Evolutionary conservation across 2,888 invertebrate species (phyloP).

Genomic region (Patella pellucida): DNA sequence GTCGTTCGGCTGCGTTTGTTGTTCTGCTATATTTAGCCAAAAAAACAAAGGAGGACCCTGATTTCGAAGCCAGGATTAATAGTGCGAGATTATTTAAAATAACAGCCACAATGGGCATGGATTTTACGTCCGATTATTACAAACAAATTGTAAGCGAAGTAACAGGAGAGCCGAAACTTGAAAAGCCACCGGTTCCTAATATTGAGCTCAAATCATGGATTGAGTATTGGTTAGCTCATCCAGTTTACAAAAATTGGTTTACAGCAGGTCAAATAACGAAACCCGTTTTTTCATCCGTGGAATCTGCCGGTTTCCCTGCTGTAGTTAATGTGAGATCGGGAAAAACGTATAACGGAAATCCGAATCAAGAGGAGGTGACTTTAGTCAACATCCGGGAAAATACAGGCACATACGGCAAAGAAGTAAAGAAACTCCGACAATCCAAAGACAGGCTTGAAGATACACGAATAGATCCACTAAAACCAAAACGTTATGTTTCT

Average conservation of each 20-base stretch:
- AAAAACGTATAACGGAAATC: slow-evolving; percentile 40
- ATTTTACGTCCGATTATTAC: slow-evolving; percentile 49
- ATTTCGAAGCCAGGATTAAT: slow-evolving; percentile 46
- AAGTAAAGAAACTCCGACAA: slow-evolving; percentile 47
- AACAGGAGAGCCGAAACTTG: slow-evolving; percentile 49
- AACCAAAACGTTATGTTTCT: slow-evolving; percentile 47
- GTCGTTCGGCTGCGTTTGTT: slow-evolving; percentile 52
- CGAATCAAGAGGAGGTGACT: slow-evolving; percentile 56
- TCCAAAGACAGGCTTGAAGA: slow-evolving; percentile 39
- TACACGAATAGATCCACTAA: slow-evolving; percentile 42
- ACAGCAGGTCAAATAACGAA: slow-evolving; percentile 57
- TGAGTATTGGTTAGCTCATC: slow-evolving; percentile 59
- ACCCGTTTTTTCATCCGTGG: slow-evolving; percentile 48
- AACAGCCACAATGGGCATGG: slow-evolving; percentile 53
- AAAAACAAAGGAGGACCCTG: slow-evolving; percentile 43
- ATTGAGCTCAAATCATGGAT: slow-evolving; percentile 52
- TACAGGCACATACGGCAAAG: slow-evolving; percentile 50
- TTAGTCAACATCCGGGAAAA: slow-evolving; percentile 55
- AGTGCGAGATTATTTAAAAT: slow-evolving; percentile 52
- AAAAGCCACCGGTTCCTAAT: slow-evolving; percentile 46
- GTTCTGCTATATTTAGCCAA: slow-evolving; percentile 55
- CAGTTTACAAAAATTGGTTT: slow-evolving; percentile 58
- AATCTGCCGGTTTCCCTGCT: slow-evolving; percentile 49
- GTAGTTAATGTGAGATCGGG: slow-evolving; percentile 57
- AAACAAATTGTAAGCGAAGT: slow-evolving; percentile 49